phyloP scores from a whole-genome alignment of 2,797 vertebrate genomes.

The Epinephelus malabaricus region DNA sequence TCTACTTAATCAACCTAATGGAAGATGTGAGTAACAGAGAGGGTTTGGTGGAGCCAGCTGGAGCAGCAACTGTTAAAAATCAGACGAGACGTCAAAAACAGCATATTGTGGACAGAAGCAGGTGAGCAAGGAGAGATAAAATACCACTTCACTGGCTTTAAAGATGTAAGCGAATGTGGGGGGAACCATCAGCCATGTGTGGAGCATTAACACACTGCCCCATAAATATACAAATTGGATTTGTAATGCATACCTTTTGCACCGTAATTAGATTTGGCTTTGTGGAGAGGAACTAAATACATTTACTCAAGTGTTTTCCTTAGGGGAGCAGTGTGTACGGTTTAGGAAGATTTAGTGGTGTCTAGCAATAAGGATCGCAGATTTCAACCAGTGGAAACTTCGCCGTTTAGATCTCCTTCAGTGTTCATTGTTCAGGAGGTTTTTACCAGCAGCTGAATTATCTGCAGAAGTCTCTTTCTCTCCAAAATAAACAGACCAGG shows the following conservation, averaged over 20 bases:
- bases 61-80: constrained; percentile 45
- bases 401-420: no score
- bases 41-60: constrained; percentile 40
- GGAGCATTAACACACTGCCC: not conserved
- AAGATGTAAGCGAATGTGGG: not conserved
- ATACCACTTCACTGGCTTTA: constrained; percentile 14
- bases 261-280: not conserved
- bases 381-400: no score
- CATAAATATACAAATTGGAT: constrained; percentile 5
- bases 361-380: no score
- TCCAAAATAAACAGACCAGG: no score
- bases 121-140: constrained; percentile 18
- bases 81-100: constrained; percentile 46
- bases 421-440: no score
- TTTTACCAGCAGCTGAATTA: no score
- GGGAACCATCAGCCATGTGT: not conserved
- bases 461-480: no score
- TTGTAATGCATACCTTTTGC: not conserved
- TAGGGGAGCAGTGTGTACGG: no score
- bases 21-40: constrained; percentile 48
- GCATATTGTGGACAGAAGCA: constrained; percentile 21
- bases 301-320: not conserved
- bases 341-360: no score
- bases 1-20: constrained; percentile 56
- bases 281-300: not conserved